Percentiles rank a stretch among this genome's conserved stretches.
Conservation (phyloP, 2,797 vertebrate genomes). For the Columba guinea region DNA sequence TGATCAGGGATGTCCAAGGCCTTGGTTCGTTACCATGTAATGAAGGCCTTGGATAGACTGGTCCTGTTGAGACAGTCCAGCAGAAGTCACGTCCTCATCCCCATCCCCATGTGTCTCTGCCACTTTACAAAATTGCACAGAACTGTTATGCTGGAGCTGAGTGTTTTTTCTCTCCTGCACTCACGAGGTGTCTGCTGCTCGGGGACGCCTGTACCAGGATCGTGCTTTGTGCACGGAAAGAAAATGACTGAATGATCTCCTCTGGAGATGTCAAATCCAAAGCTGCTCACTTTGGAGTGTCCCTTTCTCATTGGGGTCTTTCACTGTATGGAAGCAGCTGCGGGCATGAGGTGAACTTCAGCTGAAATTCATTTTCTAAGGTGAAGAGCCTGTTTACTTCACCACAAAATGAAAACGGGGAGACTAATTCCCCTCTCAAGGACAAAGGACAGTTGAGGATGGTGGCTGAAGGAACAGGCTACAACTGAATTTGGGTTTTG, state of each 20-base stretch:
- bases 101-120: neutral
- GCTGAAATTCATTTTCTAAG: neutral
- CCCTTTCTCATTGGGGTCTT: neutral
- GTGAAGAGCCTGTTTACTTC: neutral
- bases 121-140: neutral
- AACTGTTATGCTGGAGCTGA: neutral
- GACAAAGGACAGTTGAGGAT: neutral
- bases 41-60: neutral
- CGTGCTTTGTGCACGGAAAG: neutral
- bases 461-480: neutral
- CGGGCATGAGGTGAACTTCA: neutral
- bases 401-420: neutral
- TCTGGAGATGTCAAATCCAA: neutral
- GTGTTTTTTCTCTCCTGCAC: neutral
- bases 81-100: neutral
- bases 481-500: neutral
- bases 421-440: neutral
- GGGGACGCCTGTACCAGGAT: accelerated
- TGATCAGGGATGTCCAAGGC: neutral
- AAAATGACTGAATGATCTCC: neutral
- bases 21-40: neutral
- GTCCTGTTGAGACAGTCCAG: neutral
- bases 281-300: neutral
- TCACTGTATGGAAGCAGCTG: neutral
- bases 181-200: neutral